Percentiles rank a stretch among this genome's conserved stretches.
phyloP scores from a whole-genome alignment of 1,140 invertebrate species.

The Pogonomyrmex barbatus region DNA sequence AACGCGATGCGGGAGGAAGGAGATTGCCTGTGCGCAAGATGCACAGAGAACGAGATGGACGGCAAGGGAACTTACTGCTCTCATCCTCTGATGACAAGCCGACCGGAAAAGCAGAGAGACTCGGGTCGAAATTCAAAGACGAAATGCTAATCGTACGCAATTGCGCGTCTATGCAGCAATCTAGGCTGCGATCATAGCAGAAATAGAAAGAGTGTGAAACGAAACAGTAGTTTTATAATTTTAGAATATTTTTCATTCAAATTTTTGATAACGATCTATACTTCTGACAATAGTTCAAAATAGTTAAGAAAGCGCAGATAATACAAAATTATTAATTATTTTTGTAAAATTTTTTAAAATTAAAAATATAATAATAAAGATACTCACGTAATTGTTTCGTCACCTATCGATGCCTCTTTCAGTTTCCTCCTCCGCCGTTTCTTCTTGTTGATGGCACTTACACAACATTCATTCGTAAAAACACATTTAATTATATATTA shows the following conservation, averaged over 20 bases:
- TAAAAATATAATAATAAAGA: too few relatives aligned
- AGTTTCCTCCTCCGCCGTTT: too few relatives aligned
- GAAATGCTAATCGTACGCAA: constrained; percentile 56
- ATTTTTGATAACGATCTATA: neutral
- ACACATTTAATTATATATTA: too few relatives aligned
- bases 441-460: too few relatives aligned
- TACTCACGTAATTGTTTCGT: too few relatives aligned
- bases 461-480: too few relatives aligned
- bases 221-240: neutral
- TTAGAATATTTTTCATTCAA: neutral
- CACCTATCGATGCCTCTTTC: too few relatives aligned
- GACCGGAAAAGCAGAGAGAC: constrained; percentile 40
- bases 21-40: constrained; percentile 37
- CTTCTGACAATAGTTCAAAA: neutral
- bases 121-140: constrained; percentile 34
- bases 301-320: too few relatives aligned
- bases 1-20: constrained; percentile 40
- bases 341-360: too few relatives aligned
- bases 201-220: neutral
- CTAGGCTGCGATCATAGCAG: neutral
- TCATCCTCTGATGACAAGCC: constrained; percentile 7
- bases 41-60: constrained; percentile 24
- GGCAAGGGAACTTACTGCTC: neutral
- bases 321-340: too few relatives aligned
- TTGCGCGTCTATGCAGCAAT: constrained; percentile 8